Evolutionary conservation across 2,888 invertebrate species (phyloP).

Genomic region (Diadegma fenestrale): DNA sequence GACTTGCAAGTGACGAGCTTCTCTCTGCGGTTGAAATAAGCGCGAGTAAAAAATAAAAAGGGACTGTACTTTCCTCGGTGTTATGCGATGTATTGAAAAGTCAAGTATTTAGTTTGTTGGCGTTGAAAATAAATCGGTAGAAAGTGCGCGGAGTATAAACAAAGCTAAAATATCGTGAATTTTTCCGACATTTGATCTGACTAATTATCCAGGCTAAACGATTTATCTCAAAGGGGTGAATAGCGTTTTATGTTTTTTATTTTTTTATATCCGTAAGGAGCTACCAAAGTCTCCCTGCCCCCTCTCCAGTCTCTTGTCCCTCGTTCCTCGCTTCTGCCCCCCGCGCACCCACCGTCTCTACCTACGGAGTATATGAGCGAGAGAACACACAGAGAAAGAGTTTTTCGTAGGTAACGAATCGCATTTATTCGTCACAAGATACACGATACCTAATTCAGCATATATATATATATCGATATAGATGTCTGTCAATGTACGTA

Average conservation of each 20-base stretch:
- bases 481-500: constrained; percentile 42
- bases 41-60: constrained; percentile 66
- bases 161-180: constrained; percentile 22
- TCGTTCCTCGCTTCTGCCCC: constrained; percentile 2
- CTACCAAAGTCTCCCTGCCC: constrained; percentile 23
- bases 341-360: constrained; percentile 21
- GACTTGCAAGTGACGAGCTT: constrained; percentile 69
- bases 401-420: constrained; percentile 66
- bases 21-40: constrained; percentile 65
- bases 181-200: constrained; percentile 35
- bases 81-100: constrained; percentile 71
- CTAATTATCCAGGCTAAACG: constrained; percentile 32
- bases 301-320: background rate
- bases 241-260: constrained; percentile 47
- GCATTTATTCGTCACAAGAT: constrained; percentile 69
- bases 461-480: constrained; percentile 43
- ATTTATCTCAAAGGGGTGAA: constrained; percentile 38
- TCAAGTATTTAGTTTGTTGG: constrained; percentile 59
- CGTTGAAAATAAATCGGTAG: constrained; percentile 31
- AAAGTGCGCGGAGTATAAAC: constrained; percentile 28
- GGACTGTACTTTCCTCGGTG: constrained; percentile 60
- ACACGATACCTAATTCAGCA: constrained; percentile 34
- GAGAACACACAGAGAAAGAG: constrained; percentile 55
- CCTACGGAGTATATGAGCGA: constrained; percentile 52
- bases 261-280: constrained; percentile 39